Conservation (phyloP, 1,140 invertebrate genomes). For the Paraescarpia echinospica region DNA sequence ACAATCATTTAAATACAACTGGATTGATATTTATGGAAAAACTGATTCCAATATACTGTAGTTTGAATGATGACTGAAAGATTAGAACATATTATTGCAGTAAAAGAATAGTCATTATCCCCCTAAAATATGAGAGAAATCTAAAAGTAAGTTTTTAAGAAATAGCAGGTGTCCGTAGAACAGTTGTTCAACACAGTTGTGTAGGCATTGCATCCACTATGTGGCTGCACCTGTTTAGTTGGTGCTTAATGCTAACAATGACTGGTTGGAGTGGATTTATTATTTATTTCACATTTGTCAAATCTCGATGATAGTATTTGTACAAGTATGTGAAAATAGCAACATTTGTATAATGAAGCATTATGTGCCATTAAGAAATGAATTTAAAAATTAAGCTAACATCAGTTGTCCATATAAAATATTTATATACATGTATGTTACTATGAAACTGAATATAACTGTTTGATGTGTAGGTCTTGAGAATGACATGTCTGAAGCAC, state of each 20-base stretch:
- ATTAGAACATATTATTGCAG: too few species aligned
- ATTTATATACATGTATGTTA: not conserved
- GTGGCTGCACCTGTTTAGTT: not conserved
- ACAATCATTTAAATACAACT: not conserved
- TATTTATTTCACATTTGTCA: not conserved
- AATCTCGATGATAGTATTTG: not conserved
- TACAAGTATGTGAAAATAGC: not conserved
- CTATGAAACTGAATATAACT: not conserved
- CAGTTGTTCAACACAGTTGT: not conserved
- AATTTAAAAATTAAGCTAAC: too few species aligned
- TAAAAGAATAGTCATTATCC: not conserved
- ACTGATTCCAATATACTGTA: not conserved
- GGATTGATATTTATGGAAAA: not conserved
- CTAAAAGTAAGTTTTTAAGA: not conserved
- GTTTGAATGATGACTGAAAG: too few species aligned
- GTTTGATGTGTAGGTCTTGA: slow-evolving; percentile 14
- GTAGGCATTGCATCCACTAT: not conserved
- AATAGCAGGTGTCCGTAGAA: not conserved
- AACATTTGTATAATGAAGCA: not conserved
- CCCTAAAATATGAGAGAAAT: not conserved
- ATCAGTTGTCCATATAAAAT: too few species aligned
- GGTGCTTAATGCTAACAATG: slow-evolving; percentile 9
- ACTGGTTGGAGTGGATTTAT: not conserved
- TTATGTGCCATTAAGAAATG: too few species aligned
- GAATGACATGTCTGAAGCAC: slow-evolving; percentile 30